These are phyloP conservation scores for Rhinopomastus cyanomelas DNA, from an alignment of 2,113 vertebrate species.

Conservation along the genomic window DNA sequence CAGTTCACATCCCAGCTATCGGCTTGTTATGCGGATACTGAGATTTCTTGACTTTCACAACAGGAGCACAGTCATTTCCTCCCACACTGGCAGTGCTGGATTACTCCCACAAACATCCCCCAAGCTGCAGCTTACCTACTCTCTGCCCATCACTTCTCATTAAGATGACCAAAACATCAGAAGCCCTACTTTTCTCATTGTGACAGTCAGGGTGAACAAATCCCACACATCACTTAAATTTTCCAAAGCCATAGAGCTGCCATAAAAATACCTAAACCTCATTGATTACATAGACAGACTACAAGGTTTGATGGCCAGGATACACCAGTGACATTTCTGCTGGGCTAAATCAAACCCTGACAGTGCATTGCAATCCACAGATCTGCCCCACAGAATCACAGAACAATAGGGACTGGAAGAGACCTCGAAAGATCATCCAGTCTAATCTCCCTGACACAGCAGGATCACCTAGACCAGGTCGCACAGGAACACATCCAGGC, in stretches of 20 bases:
- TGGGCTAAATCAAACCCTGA: not conserved
- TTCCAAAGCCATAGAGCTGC: not conserved
- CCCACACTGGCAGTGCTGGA: constrained; percentile 8
- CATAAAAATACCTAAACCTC: constrained; percentile 6
- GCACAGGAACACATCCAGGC: too few species aligned
- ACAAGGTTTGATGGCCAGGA: constrained; percentile 10
- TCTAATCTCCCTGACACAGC: too few species aligned
- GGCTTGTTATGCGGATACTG: constrained; percentile 35
- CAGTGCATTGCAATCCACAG: too few species aligned
- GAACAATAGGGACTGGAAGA: too few species aligned
- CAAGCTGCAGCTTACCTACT: not conserved
- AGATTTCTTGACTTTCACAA: constrained; percentile 31
- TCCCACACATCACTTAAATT: constrained; percentile 27
- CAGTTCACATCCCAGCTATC: constrained; percentile 42
- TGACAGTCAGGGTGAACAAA: constrained; percentile 17
- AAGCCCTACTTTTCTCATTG: constrained; percentile 15
- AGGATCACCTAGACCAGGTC: too few species aligned
- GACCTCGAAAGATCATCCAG: too few species aligned
- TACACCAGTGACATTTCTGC: not conserved
- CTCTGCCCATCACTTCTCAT: constrained; percentile 40
- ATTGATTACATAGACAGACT: constrained; percentile 34
- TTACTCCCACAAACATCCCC: constrained; percentile 8
- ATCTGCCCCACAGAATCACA: too few species aligned
- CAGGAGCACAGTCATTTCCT: constrained; percentile 44
- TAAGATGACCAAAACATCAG: constrained; percentile 41